Evolutionary conservation across 2,888 invertebrate genomes (phyloP), one percentile per base, ranked within the genome.

Genomic region (Hydriomena furcata): DNA sequence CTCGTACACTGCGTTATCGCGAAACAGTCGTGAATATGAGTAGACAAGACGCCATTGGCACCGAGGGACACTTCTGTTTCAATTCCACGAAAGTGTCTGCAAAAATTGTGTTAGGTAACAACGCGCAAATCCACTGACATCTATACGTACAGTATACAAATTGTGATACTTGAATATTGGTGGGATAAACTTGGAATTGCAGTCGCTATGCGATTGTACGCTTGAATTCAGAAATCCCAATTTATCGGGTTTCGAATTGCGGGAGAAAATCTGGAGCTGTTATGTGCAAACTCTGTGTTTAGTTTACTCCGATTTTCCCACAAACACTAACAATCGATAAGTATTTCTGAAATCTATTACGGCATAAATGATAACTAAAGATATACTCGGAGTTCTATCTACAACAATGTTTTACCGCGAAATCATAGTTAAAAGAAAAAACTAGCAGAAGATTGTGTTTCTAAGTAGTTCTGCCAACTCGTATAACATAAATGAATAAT

Each of bases 1-100:
- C n/a, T n/a, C n/a, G n/a, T n/a, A n/a, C 17, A 3, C 17, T 36
- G 24, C 8, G 45, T 42, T 52, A 47, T 56, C 49, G 40, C 41
- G 25, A 31, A 45, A 11, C 25, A 43, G 54, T 48, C 20, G n/a
- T 49, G 50, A 58, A 65, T 60, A 61, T 55, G 50, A 58, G 61
- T 61, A 63, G 55, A 62, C 58, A 53, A 58, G 54, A 58, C 61
- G 45, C 53, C 52, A 59, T 62, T 63, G 67, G 71, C 73, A 77
- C 73, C 54, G 59, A 65, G 73, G 70, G 71, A 76, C 80, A 74
- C 78, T 84, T 83, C 76, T 80, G 82, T 84, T 84, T 82, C 84
- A 85, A 85, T 85, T 84, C 69, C 73, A 73, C 61, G 75, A 71
- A 78, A 78, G 73, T 74, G 77, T 76, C 73, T 73, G 67, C 68